A percentile compares a stretch with the other conserved stretches of the same genome.
Evolutionary conservation across 1,140 invertebrate genomes (phyloP).

Genomic region (Tetramorium alpestre): DNA sequence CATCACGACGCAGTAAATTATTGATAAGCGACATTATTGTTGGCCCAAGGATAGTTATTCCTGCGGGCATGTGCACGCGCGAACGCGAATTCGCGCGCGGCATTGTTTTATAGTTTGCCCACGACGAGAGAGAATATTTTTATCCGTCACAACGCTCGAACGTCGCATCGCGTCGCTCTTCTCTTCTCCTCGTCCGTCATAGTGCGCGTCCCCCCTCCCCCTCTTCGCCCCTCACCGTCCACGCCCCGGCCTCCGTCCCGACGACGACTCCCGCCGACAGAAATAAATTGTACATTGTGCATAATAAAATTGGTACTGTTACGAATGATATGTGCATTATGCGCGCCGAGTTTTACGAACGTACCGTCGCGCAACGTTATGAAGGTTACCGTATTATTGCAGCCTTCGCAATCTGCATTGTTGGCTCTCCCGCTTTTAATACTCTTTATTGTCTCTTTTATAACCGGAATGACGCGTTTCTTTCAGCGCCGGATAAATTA

Average conservation of each 20-base stretch:
- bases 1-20: slow-evolving; percentile 66
- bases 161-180: slow-evolving; percentile 18
- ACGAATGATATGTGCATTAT: slow-evolving; percentile 74
- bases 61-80: slow-evolving; percentile 16
- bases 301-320: slow-evolving; percentile 76
- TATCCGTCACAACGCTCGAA: slow-evolving; percentile 30
- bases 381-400: slow-evolving; percentile 78
- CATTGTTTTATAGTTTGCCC: slow-evolving; percentile 56
- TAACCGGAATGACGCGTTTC: slow-evolving; percentile 76
- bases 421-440: slow-evolving; percentile 76
- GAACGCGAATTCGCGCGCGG: slow-evolving; percentile 27
- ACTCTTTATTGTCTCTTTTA: slow-evolving; percentile 78
- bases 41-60: slow-evolving; percentile 64
- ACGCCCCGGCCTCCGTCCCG: neutral
- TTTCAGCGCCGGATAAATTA: slow-evolving; percentile 76
- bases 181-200: slow-evolving; percentile 12
- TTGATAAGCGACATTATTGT: slow-evolving; percentile 62
- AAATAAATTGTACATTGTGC: slow-evolving; percentile 69
- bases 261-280: slow-evolving; percentile 23
- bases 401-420: slow-evolving; percentile 77
- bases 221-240: neutral
- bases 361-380: slow-evolving; percentile 66
- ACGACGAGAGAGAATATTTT: slow-evolving; percentile 58
- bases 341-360: slow-evolving; percentile 71
- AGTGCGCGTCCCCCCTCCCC: neutral